Evolutionary conservation across 1,140 invertebrate species (phyloP), one percentile per base, ranked within the genome.

Genomic region (Drosophila santomea): DNA sequence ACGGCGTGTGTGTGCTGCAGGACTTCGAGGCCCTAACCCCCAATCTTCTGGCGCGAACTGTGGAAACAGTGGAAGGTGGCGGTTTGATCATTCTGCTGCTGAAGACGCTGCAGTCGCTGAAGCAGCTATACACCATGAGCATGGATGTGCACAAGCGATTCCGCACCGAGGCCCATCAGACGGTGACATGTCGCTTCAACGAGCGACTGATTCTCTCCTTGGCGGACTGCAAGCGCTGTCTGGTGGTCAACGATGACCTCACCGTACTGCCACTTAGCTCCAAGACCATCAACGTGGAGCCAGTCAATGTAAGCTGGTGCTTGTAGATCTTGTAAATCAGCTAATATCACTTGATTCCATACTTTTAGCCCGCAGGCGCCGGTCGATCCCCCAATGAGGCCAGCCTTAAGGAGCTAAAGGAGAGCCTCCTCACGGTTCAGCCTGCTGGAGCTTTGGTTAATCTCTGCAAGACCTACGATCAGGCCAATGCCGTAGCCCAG

Each of bases 11-110:
- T 93, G 95, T 99, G 63, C 93, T 99, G 63, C 98, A 99, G 96
- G 99, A 99, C 94, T 99, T 99, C 94, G 99, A 99, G 94, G 98
- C 98, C 3, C 84, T 99, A 1, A 99, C 99, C n/a, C 99, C 99
- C 6, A 99, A 99, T 93, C 94, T 99, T 45, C 93, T 99, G 86
- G 99, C 99, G 0, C 94, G 99, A 73, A 99, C 99, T 6, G 95
- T 99, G 77, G 99, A 99, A 94, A 99, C 99, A 0, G 97, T 99
- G 1, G 98, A 99, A 94, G 99, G 99, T 58, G 99, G 99, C 64
- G 99, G 99, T 20, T 82, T 99, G 0, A 96, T 99, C 63, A 95
- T 99, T 38, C 94, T 99, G 59, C 93, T 99, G 8, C 93, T 99
- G 0, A 95, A 97, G 90, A 95, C 95, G 28, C 94, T 99, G 68